Conservation (phyloP, 2,888 invertebrate species). For the Ormyrus rosae region DNA sequence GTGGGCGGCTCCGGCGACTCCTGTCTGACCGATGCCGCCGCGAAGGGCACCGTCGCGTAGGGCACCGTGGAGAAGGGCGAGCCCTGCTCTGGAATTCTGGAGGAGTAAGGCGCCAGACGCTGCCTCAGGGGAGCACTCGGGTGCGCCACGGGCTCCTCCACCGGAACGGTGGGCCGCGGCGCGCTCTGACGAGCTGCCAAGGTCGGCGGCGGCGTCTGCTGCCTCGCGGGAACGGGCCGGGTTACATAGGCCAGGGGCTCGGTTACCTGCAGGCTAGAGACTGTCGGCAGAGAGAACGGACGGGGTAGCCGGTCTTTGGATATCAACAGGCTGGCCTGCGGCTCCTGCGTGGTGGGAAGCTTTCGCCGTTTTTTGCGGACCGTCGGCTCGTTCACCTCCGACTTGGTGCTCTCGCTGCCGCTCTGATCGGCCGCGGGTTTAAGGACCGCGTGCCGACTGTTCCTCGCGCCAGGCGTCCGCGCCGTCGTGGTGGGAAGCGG, state of each 20-base stretch:
- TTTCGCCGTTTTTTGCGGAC: constrained; percentile 23
- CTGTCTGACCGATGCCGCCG: neutral
- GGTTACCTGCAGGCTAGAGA: neutral
- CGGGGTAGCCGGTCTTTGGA: constrained; percentile 57
- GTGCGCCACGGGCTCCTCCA: neutral
- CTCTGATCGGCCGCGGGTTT: neutral
- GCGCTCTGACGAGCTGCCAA: neutral
- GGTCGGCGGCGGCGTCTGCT: neutral
- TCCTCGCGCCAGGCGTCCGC: neutral
- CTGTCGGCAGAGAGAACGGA: constrained; percentile 42
- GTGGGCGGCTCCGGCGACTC: too few relatives aligned
- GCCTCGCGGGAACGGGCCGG: neutral
- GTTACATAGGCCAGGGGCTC: neutral
- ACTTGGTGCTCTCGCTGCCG: neutral
- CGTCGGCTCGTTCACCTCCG: neutral
- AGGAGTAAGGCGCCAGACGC: neutral
- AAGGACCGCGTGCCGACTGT: too few relatives aligned
- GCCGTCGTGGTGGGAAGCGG: constrained; percentile 6
- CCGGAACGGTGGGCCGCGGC: neutral
- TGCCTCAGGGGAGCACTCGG: neutral
- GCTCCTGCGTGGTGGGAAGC: neutral
- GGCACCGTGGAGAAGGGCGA: too few relatives aligned
- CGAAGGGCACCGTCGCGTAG: neutral
- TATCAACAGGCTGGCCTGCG: neutral
- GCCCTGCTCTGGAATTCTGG: neutral